These are phyloP conservation scores for Varanus komodoensis DNA, from an alignment of 2,113 vertebrate species.

Conservation along the genomic window DNA sequence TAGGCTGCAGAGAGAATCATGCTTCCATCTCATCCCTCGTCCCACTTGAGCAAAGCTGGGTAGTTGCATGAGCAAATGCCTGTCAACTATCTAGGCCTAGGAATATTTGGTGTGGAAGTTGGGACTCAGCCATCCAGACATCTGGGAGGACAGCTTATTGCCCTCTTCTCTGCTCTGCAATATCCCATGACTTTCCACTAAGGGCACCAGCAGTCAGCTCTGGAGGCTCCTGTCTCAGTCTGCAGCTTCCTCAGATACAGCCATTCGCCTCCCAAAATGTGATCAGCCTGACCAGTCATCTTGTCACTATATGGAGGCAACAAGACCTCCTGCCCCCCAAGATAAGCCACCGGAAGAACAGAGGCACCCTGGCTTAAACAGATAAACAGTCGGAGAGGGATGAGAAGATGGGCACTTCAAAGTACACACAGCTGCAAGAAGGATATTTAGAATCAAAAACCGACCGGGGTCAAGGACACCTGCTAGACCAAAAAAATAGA, in stretches of 20 bases:
- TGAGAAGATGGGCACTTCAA: slow-evolving; percentile 64
- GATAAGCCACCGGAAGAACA: neutral
- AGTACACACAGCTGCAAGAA: slow-evolving; percentile 57
- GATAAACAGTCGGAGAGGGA: slow-evolving; percentile 47
- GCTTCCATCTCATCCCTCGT: too few relatives aligned
- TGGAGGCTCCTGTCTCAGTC: neutral
- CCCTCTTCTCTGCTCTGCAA: neutral
- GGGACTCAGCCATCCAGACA: neutral
- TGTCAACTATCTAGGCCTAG: too few relatives aligned
- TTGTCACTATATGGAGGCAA: slow-evolving; percentile 18
- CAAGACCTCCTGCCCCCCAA: neutral
- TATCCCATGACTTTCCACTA: neutral
- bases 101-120: neutral
- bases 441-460: slow-evolving; percentile 61
- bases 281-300: neutral
- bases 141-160: neutral
- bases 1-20: too few relatives aligned
- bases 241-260: neutral
- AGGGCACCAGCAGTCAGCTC: neutral
- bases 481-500: slow-evolving; percentile 49
- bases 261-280: neutral
- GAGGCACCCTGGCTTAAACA: slow-evolving; percentile 32
- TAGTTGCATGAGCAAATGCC: neutral
- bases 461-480: slow-evolving; percentile 61
- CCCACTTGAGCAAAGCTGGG: neutral